A percentile compares a stretch with the other conserved stretches of the same genome.
These are phyloP conservation scores for Tetrao urogallus DNA, from an alignment of 2,113 vertebrate genomes.

Conservation along the genomic window DNA sequence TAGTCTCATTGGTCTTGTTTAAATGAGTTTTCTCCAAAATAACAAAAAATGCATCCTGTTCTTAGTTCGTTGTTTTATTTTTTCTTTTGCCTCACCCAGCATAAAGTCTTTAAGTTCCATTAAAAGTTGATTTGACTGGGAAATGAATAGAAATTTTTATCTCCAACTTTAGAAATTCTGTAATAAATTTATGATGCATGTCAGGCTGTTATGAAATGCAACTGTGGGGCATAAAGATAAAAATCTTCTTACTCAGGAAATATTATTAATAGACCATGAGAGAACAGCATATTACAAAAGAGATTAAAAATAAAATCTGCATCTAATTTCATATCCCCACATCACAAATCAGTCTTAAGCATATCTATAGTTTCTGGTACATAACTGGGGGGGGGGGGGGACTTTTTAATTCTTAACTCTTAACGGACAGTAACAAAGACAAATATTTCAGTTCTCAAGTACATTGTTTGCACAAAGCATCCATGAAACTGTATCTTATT, in stretches of 20 bases:
- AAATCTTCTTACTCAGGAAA: slow-evolving; percentile 1
- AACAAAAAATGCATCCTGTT: neutral
- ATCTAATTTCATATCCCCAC: slow-evolving; percentile 22
- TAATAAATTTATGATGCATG: slow-evolving; percentile 6
- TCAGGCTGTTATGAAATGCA: slow-evolving; percentile 18
- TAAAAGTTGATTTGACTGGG: slow-evolving; percentile 9
- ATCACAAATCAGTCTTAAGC: slow-evolving; percentile 26
- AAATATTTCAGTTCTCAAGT: neutral
- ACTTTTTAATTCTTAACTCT: neutral
- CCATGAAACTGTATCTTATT: neutral
- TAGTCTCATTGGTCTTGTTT: slow-evolving; percentile 18
- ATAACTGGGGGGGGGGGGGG: neutral
- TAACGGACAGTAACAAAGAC: neutral
- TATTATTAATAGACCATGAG: slow-evolving; percentile 14
- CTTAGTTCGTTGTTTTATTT: neutral
- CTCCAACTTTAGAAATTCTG: neutral
- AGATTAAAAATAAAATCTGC: neutral
- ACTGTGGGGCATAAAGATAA: neutral
- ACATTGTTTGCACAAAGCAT: neutral
- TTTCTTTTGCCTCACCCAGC: neutral
- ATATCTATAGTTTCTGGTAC: neutral
- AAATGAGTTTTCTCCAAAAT: slow-evolving; percentile 14
- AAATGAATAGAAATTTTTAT: neutral
- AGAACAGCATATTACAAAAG: neutral
- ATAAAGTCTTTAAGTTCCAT: neutral